Evolutionary conservation across 2,888 invertebrate species (phyloP).

Genomic region (Melanostoma scalare): DNA sequence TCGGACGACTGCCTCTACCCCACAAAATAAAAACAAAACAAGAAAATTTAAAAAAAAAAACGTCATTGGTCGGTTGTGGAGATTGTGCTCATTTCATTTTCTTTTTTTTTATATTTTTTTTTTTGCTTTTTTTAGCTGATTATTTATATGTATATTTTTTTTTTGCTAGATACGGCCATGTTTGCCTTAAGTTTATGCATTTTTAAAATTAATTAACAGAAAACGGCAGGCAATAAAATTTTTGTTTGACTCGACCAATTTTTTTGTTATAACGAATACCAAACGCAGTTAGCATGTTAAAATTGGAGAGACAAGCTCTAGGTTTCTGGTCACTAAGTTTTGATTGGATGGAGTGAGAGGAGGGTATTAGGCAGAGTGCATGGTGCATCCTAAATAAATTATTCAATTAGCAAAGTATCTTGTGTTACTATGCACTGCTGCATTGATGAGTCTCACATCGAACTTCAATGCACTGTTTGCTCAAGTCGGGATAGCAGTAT

Average conservation of each 20-base stretch:
- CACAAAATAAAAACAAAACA: conserved; percentile 40
- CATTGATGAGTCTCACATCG: conserved; percentile 31
- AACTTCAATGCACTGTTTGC: conserved; percentile 32
- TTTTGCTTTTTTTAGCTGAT: conserved; percentile 48
- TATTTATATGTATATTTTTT: conserved; percentile 58
- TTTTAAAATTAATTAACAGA: conserved; percentile 72
- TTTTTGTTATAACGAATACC: conserved; percentile 54
- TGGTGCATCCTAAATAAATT: conserved; percentile 56
- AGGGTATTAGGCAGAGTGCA: conserved; percentile 21
- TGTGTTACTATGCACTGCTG: conserved; percentile 32
- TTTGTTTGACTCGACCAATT: conserved; percentile 33
- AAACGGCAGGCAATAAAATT: conserved; percentile 42
- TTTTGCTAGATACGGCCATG: conserved; percentile 56
- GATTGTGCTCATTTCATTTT: conserved; percentile 66
- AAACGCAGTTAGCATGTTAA: conserved; percentile 23
- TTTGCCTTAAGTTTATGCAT: conserved; percentile 69
- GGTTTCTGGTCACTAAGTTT: conserved; percentile 41
- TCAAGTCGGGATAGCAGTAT: conserved; percentile 11
- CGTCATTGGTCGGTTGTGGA: conserved; percentile 62
- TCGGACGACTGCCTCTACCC: conserved; percentile 32
- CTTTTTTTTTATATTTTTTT: conserved; percentile 35
- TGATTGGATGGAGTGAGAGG: not conserved
- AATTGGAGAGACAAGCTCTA: conserved; percentile 21
- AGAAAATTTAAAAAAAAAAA: conserved; percentile 12
- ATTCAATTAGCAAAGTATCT: conserved; percentile 47